Evolutionary conservation across 2,888 invertebrate species (phyloP), one percentile per base, ranked within the genome.

Genomic region (Geotrupes spiniger): DNA sequence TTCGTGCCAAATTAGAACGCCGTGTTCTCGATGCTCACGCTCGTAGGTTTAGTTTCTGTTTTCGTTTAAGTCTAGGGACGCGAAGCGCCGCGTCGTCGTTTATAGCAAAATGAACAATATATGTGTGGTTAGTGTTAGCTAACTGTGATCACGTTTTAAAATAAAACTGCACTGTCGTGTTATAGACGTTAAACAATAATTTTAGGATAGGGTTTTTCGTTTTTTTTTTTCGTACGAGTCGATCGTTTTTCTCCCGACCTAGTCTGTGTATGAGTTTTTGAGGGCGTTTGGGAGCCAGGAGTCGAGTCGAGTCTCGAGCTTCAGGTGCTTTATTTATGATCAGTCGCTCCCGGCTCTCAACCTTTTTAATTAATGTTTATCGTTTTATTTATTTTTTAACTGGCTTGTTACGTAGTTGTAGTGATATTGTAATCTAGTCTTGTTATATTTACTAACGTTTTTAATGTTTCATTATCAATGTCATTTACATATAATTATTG

Each of bases 81-180:
- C n/a, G n/a, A n/a, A n/a, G n/a, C n/a, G n/a, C n/a, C n/a, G n/a
- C n/a, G n/a, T n/a, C n/a, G n/a, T n/a, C n/a, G n/a, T n/a, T n/a
- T n/a, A n/a, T n/a, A n/a, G n/a, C n/a, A n/a, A n/a, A n/a, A n/a
- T 14, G 12, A 33, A 33, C 14, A 33, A 29, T n/a, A 46, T 46
- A 50, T 37, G 33, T 45, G 48, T 48, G 51, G 46, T 52, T 52
- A 57, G 55, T 57, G 49, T 46, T 60, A 59, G 62, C 63, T 66
- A 62, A 65, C 68, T 69, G 69, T 69, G 69, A 69, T 69, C 66
- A 67, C 65, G 52, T 64, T 58, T 59, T 57, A 51, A 39, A 60
- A 64, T 58, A 53, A 49, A 49, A 15, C 58, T 61, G 59, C 57
- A 58, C 59, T 65, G 65, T 64, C 63, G 62, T 62, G 59, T 61